Base-by-base conservation (phyloP, 2,797 vertebrate species). In the Cynopterus sphinx region DNA sequence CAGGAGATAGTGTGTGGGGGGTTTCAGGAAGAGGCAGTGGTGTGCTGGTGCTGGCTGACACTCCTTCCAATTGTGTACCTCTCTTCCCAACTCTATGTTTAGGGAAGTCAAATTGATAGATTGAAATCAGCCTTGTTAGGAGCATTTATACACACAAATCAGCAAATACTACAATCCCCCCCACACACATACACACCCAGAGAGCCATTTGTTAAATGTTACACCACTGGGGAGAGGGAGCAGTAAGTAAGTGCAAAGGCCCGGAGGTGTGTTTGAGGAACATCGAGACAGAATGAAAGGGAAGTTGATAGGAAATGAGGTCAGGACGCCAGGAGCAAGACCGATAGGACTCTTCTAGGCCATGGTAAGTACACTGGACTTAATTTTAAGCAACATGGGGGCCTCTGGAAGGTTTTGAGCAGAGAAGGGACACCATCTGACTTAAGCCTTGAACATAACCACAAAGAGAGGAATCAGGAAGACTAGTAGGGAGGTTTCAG, bases 1-100 rank as follows among this genome's bases (percentile, higher is more conserved):
- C 5, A 0, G 15, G 83, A 68, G 43, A 2, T 12, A 5, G 22
- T 12, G 5, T 17, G 21, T 12, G 39, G 22, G 21, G 36, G 61
- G 70, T 24, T 51, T 43, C 24, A 59, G 26, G 39, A 49, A 65
- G 74, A 68, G 39, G 36, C 55, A 51, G 57, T 51, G n/a, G 33
- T 24, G 2, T 68, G 79, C 53, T 8, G 78, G 28, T 0, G 0
- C 22, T 33, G 17, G 21, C 36, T 51, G 22, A 6, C 11, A 1
- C 4, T 5, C 17, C 17, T 16, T n/a, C n/a, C 33, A n/a, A n/a
- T 11, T 21, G 16, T 15, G 4, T 1, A 0, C 15, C 13, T 63
- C 67, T 90, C 70, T 75, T 59, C 71, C 73, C 53, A n/a, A 1
- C 9, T 74, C 46, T 13, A 1, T 43, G 33, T 43, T 79, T 11